Evolutionary conservation across 2,888 invertebrate species (phyloP), one percentile per base, ranked within the genome.

Genomic region (Eustalomyia histrio): DNA sequence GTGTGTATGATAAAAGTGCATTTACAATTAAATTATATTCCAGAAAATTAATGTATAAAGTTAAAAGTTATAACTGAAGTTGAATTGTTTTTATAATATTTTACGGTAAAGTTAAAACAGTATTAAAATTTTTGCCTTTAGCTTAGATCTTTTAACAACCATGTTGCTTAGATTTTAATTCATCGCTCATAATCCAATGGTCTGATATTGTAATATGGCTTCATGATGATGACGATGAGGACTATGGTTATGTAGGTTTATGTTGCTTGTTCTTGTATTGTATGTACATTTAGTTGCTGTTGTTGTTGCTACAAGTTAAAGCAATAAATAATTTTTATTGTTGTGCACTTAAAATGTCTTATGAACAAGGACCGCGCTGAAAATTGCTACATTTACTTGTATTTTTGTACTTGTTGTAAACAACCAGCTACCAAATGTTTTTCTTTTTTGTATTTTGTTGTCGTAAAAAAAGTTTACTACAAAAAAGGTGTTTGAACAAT

Each of bases 301-400:
- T 18, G 29, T 69, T 76, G 73, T 43, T 81, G 43, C 79, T 83
- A 76, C 82, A 83, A 84, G 83, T 80, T 75, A 69, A 69, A 83
- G 79, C 72, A 83, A 87, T 86, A 87, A 85, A 87, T 86, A 84
- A 85, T 85, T 86, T 87, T 85, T 86, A 87, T 87, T 84, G 86
- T 74, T 84, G 83, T 72, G 82, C 85, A 87, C 85, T 85, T 86
- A 86, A 86, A 85, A 83, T 83, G 82, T 83, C 84, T 86, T 85
- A 83, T 84, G 76, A 82, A 84, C 84, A 83, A 84, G 81, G 35
- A 65, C 47, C 58, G 64, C 58, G 64, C 58, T 47, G 35, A 68
- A 76, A 47, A 78, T 71, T 74, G 35, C 43, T 65, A 60, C 80
- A 55, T 58, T 58, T 60, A 43, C 24, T 78, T 33, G 9, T 33